These are phyloP conservation scores for Drosophila persimilis DNA, from an alignment of 1,140 invertebrate genomes.

Conservation along the genomic window DNA sequence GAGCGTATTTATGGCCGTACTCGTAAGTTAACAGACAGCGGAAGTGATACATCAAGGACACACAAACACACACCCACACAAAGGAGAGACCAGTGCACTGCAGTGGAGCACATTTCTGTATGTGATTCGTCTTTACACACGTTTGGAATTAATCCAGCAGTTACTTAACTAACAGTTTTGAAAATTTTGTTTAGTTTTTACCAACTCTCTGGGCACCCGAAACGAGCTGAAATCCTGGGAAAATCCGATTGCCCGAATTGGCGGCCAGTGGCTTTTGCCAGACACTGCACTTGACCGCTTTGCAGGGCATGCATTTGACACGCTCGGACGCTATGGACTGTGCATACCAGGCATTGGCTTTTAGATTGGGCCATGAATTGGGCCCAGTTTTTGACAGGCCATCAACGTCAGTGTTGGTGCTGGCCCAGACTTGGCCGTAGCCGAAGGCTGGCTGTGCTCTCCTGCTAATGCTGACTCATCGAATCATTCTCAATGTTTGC, in stretches of 20 bases:
- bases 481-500: slow-evolving; percentile 66
- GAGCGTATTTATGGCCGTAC: slow-evolving; percentile 71
- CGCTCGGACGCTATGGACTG: too few relatives aligned
- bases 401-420: too few relatives aligned
- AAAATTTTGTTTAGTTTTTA: slow-evolving; percentile 3
- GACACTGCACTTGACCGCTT: too few relatives aligned
- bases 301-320: too few relatives aligned
- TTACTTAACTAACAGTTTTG: slow-evolving; percentile 50
- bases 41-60: slow-evolving; percentile 81
- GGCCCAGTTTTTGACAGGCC: too few relatives aligned
- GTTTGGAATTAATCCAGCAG: slow-evolving; percentile 69
- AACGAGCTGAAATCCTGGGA: neutral
- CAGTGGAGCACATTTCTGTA: slow-evolving; percentile 6
- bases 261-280: too few relatives aligned
- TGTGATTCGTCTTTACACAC: slow-evolving; percentile 54
- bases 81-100: too few relatives aligned
- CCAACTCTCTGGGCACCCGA: neutral
- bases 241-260: too few relatives aligned
- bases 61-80: slow-evolving; percentile 16
- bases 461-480: slow-evolving; percentile 56
- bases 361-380: too few relatives aligned
- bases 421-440: too few relatives aligned
- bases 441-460: neutral
- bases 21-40: slow-evolving; percentile 77
- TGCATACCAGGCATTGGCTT: too few relatives aligned